Conservation (phyloP, 1,140 invertebrate species). For the Zaprionus camerounensis region DNA sequence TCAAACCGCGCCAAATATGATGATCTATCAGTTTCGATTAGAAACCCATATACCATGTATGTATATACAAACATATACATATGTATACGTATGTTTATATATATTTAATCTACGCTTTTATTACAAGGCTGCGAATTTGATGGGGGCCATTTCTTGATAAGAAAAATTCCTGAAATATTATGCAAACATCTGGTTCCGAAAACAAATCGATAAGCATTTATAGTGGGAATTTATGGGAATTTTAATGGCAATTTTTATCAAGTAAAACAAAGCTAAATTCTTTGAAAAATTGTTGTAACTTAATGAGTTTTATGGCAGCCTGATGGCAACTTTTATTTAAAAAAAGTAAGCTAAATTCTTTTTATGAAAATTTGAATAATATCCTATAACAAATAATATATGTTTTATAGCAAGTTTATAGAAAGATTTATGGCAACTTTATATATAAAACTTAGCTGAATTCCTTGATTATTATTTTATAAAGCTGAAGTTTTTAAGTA, state of each 20-base stretch:
- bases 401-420: background rate
- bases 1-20: slow-evolving; percentile 15
- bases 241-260: background rate
- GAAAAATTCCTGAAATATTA: background rate
- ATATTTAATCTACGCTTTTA: background rate
- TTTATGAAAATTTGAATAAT: background rate
- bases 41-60: background rate
- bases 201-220: background rate
- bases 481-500: background rate
- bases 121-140: slow-evolving; percentile 3
- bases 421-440: background rate
- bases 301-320: background rate
- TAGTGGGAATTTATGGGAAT: background rate
- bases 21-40: slow-evolving; percentile 41
- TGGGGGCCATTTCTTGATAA: background rate
- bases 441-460: too few relatives aligned
- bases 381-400: too few relatives aligned
- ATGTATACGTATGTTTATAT: background rate
- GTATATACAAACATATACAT: background rate
- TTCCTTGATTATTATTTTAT: background rate
- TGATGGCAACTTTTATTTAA: background rate
- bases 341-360: too few relatives aligned
- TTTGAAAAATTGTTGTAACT: background rate
- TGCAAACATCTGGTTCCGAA: background rate
- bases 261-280: background rate